Base-by-base conservation (phyloP, 2,797 vertebrate genomes). In the Astyanax mexicanus region DNA sequence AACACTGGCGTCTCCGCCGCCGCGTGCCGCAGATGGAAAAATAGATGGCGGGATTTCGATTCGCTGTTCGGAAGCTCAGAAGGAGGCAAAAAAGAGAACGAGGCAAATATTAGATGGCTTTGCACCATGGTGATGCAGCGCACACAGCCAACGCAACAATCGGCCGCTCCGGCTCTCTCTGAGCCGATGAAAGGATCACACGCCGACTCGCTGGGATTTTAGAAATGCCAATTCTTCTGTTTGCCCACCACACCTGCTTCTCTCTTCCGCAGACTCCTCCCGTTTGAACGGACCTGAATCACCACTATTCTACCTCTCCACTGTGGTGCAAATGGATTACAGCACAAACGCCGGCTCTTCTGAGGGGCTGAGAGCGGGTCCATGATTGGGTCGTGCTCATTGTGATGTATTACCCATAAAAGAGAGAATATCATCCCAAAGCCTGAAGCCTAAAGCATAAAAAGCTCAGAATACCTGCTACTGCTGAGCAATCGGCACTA, bases 31-130 rank as follows among this genome's bases (percentile, higher is more conserved):
- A 37, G 23, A 49, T 21, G 32, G 32, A 40, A 60, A 60, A 44
- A 38, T 17, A 55, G 64, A 75, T 68, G 29, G 57, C 27, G 19
- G 23, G 0, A 40, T 74, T 74, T 45, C 5, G n/a, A 29, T 55
- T 55, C 5, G 7, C 9, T 32, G 21, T 60, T 40, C 52, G 52
- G 17, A n/a, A 19, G 29, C 19, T 44, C 51, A 10, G 15, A 38
- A 40, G 60, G 47, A 67, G 72, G 62, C 13, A 25, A 44, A n/a
- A n/a, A 25, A 13, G 19, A 27, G 21, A 44, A 25, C 0, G 19
- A 64, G n/a, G 17, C 54, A 32, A 64, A 64, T 25, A 45, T 44
- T 11, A 25, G 49, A 25, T 23, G 58, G 10, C 37, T 60, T 61
- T 37, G 58, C 35, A 37, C 29, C 29, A n/a, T 58, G 29, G 29